Evolutionary conservation across 2,888 invertebrate genomes (phyloP), one percentile per base, ranked within the genome.

Genomic region (Carabus problematicus): DNA sequence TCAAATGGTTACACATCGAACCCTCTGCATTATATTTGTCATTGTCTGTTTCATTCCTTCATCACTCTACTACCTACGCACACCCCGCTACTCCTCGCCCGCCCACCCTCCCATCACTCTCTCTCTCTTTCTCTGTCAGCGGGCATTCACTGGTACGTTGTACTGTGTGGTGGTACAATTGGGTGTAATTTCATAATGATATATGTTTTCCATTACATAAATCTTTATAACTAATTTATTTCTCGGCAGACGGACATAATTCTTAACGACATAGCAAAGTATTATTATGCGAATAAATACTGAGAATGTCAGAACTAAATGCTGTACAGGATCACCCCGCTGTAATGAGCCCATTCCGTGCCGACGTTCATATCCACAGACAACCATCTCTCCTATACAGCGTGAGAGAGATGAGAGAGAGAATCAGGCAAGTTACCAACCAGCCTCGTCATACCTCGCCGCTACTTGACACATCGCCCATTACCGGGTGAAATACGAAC

Each of bases 231-330:
- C 77, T 78, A 79, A 79, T 79, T 79, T 78, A 80, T 79, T 77
- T 78, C 77, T 74, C 74, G 73, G 75, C 72, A 77, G 78, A 77
- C 77, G 76, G 76, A 76, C 76, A 76, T 76, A 74, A 76, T 75
- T 75, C 74, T 74, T 75, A 74, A 76, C 75, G 75, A 75, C 74
- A 73, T 72, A 72, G 75, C 75, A 75, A 75, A 76, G 77, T 86
- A 86, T 87, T 86, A 87, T 86, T 86, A 86, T 86, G 86, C 85
- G 86, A 85, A 86, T 86, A 87, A 87, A 87, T 87, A 86, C 86
- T 86, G 84, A 80, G 82, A 85, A 85, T 85, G 86, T 86, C 86
- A 85, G 81, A 84, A 85, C 84, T 86, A 86, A 86, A 85, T 85
- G 86, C 84, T 84, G 81, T 82, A 76, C 73, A 75, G 76, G 75